Base-by-base conservation (phyloP, 1,140 invertebrate species). In the Dreissena polymorpha region DNA sequence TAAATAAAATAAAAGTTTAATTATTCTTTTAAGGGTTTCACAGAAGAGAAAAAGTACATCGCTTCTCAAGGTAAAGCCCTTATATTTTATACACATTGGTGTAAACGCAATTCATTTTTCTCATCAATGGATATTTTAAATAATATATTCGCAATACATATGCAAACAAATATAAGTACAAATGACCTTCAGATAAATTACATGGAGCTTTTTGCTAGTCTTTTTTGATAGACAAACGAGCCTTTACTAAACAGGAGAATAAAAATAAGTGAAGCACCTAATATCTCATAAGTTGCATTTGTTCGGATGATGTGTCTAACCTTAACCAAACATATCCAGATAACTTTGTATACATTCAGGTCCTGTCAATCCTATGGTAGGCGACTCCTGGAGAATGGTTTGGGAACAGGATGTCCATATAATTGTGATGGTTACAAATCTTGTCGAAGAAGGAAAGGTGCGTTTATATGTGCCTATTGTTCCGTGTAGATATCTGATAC, bases 311-410 rank as follows among this genome's bases (percentile, higher is more conserved):
- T 39, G 39, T 39, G 39, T 39, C 39, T 39, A 39, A 5, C 60
- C 18, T 2, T 63, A 63, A 63, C n/a, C n/a, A n/a, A n/a, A n/a
- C n/a, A 10, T 63, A 5, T 2, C 60, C 60, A n/a, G 2, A 71
- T 3, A 18, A 21, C 39, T 14, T 12, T 50, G 39, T 69, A 55
- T 16, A 25, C 16, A 53, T 68, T 23, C 23, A 84, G 83, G 83
- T n/a, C 83, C 83, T 10, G 79, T 55, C 8, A 50, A 77, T 23
- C 60, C 60, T 13, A 84, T 50, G 65, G 29, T 84, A 7, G 39
- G 51, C 27, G 83, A 84, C 27, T 79, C 79, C 51, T 79, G 75
- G 75, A 72, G 83, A 63, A 84, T 84, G 83, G 79, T 84, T 49
- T 84, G 83, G 83, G 75, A 84, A 51, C 71, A 79, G n/a, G 63